Base-by-base conservation (phyloP, 2,113 vertebrate genomes). In the Ailurus styani region DNA sequence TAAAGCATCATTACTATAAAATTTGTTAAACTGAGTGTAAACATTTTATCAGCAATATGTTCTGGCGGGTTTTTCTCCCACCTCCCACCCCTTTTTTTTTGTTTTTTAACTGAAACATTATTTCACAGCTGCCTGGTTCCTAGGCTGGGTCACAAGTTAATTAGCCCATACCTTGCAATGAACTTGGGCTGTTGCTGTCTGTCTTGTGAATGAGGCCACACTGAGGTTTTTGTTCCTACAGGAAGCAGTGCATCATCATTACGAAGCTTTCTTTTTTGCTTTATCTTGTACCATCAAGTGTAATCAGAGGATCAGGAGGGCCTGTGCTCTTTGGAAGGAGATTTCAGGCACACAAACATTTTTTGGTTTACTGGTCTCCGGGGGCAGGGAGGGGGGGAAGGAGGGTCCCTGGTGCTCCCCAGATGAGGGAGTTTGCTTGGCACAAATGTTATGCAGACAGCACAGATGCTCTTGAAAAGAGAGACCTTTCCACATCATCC, bases 1-100 rank as follows among this genome's bases (percentile, higher is more conserved):
- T 57, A 96, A 97, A 97, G 86, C 92, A 77, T 93, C 83, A 88
- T 98, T 98, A 94, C 92, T 95, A 92, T 95, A 97, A 95, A 98
- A 97, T 98, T 96, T 96, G 90, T 97, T 98, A 96, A 98, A 97
- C 85, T 73, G 97, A 78, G 84, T 96, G 40, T 98, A 98, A 98
- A 98, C 95, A 90, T 97, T 98, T 98, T 98, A 97, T 92, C 97
- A 98, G 86, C 93, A 98, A 70, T 91, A 87, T 97, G 82, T 93
- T 98, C 90, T 68, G 14, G 31, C 87, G 60, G 57, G 18, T 5
- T 77, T 68, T 64, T 20, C n/a, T 37, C 7, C 18, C 50, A 21
- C 40, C 15, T 45, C 31, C 31, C 20, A 14, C 42, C 27, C 31
- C 25, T n/a, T 75, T 31, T 81, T 83, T 70, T 31, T 77, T 73